A percentile compares a stretch with the other conserved stretches of the same genome.
These are phyloP conservation scores for Magallana angulata DNA, from an alignment of 1,140 invertebrate genomes.

Conservation along the genomic window DNA sequence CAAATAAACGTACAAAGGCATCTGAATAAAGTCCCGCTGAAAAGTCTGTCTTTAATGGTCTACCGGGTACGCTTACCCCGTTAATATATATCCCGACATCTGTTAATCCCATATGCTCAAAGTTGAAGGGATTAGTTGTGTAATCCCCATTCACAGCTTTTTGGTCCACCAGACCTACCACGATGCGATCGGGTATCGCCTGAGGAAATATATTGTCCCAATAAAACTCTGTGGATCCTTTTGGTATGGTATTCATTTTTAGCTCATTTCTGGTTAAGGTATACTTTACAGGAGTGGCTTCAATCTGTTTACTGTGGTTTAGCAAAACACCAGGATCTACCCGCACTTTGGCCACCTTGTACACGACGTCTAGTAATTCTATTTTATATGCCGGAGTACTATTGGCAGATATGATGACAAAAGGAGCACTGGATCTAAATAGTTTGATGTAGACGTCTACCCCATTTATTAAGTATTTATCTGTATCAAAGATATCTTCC, in stretches of 20 bases:
- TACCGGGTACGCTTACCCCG: slow-evolving; percentile 45
- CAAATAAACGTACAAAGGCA: slow-evolving; percentile 30
- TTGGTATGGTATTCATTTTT: slow-evolving; percentile 42
- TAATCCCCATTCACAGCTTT: slow-evolving; percentile 40
- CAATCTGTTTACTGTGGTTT: slow-evolving; percentile 49
- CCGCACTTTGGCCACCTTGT: slow-evolving; percentile 46
- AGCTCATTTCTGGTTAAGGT: slow-evolving; percentile 39
- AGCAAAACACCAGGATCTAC: slow-evolving; percentile 50
- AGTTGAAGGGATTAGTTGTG: slow-evolving; percentile 53
- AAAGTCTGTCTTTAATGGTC: slow-evolving; percentile 47
- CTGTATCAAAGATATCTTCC: not conserved
- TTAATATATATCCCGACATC: slow-evolving; percentile 48
- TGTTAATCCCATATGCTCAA: slow-evolving; percentile 24
- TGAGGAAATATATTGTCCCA: slow-evolving; percentile 54
- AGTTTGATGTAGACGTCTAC: slow-evolving; percentile 52
- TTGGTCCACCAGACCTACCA: not conserved
- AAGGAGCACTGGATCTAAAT: slow-evolving; percentile 46
- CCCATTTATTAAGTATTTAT: slow-evolving; percentile 52
- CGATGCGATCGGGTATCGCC: slow-evolving; percentile 39
- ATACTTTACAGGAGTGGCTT: slow-evolving; percentile 48
- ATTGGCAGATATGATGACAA: slow-evolving; percentile 44
- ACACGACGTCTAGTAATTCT: slow-evolving; percentile 48
- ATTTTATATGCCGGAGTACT: slow-evolving; percentile 40
- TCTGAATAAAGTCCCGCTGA: not conserved
- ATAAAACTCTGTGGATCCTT: slow-evolving; percentile 44